These are phyloP conservation scores for Meta bourneti DNA, from an alignment of 2,888 invertebrate species.

Conservation along the genomic window DNA sequence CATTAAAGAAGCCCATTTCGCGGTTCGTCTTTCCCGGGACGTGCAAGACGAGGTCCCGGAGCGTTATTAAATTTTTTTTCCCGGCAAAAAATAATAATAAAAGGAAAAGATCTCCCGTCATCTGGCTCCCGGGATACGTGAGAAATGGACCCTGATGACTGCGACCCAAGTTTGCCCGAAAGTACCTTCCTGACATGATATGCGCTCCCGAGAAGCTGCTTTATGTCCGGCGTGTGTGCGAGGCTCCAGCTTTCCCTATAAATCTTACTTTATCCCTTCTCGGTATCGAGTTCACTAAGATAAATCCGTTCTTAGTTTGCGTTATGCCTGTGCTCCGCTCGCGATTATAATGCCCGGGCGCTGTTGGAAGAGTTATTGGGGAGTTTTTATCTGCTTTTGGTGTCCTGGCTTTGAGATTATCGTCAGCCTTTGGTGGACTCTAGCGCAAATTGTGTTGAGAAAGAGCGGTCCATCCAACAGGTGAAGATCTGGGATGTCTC, in stretches of 20 bases:
- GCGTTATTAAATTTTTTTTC: slow-evolving; percentile 69
- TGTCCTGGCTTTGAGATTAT: background rate
- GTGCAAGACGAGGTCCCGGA: slow-evolving; percentile 47
- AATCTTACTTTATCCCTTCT: slow-evolving; percentile 6
- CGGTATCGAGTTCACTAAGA: background rate
- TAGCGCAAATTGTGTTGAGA: background rate
- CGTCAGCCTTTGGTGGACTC: background rate
- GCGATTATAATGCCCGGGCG: background rate
- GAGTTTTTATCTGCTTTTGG: background rate
- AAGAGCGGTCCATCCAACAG: background rate
- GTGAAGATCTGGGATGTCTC: background rate
- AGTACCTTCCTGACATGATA: slow-evolving; percentile 44
- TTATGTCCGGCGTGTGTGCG: slow-evolving; percentile 46
- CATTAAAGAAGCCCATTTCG: slow-evolving; percentile 74
- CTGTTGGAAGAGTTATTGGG: background rate
- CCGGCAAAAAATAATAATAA: background rate
- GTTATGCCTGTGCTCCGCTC: background rate
- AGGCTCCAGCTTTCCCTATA: slow-evolving; percentile 10
- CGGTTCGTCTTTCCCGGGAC: slow-evolving; percentile 63
- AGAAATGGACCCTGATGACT: slow-evolving; percentile 63
- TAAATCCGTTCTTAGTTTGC: background rate
- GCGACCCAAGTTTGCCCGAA: slow-evolving; percentile 31
- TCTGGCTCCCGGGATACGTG: slow-evolving; percentile 55
- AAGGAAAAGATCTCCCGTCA: slow-evolving; percentile 33
- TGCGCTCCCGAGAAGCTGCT: slow-evolving; percentile 39